Base-by-base conservation (phyloP, 2,113 vertebrate species). In the Oncorhynchus kisutch region DNA sequence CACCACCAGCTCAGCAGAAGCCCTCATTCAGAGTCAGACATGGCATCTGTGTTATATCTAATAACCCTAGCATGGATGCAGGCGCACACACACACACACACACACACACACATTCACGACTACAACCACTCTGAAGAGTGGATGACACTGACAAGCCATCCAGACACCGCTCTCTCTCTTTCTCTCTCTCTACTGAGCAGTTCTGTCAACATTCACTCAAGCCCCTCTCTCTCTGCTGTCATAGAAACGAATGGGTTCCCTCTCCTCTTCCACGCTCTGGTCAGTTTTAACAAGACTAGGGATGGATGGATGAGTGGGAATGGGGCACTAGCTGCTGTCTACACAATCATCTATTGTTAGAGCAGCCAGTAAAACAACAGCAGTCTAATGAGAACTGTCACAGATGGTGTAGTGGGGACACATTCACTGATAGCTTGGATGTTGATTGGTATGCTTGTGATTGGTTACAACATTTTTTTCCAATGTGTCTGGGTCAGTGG, bases 1-100 rank as follows among this genome's bases (percentile, higher is more conserved):
- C 49, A n/a, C 54, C 31, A 18, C 51, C 51, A 18, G 14, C 14
- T 18, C 51, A 54, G 51, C 51, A 18, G 16, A 25, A 67, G 20
- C 59, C 45, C 70, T 31, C 54, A 14, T 29, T 18, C 66, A 54
- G 51, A 54, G 14, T 54, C 51, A 54, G 34, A 5, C 31, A 49
- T 22, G 13, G 65, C 75, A 69, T 49, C 49, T 86, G 65, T 49
- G 49, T 67, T 67, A 18, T 29, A 18, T 67, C 5, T 34, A 39
- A 67, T 67, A 39, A 39, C 25, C 66, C 13, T 9, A 29, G 3
- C 66, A 39, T 20, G 29, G 16, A 67, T 3, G 13, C 5, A 67
- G 4, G 3, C 9, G 12, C 14, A 8, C n/a, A 11, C 39, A 70
- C n/a, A 39, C 20, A 20, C 6, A 20, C 34, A 22, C 18, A 69